Evolutionary conservation across 2,113 vertebrate species (phyloP).

Genomic region (Nycticryphes semicollaris): DNA sequence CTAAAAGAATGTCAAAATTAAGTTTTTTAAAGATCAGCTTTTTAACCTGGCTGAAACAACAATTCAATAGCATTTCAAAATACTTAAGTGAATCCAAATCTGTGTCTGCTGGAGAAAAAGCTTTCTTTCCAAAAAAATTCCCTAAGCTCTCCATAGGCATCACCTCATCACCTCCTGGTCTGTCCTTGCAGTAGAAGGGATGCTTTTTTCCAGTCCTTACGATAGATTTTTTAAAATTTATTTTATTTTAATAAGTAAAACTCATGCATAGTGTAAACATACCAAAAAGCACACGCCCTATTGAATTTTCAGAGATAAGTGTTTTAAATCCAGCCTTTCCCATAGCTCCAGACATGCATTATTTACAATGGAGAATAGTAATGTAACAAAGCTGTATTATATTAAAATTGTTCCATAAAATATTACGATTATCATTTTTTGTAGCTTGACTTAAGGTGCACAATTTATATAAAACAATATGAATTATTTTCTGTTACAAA

Average conservation of each 20-base stretch:
- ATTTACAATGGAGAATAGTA: conserved; percentile 55
- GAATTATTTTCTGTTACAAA: conserved; percentile 74
- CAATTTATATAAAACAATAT: conserved; percentile 71
- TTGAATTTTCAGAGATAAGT: conserved; percentile 21
- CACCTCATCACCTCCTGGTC: background rate
- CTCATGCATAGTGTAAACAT: background rate
- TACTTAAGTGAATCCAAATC: background rate
- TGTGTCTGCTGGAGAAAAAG: background rate
- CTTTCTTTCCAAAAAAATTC: background rate
- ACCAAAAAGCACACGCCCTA: background rate
- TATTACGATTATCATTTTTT: conserved; percentile 65
- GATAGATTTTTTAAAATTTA: background rate
- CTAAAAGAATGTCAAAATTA: background rate
- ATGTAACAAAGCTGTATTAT: conserved; percentile 51
- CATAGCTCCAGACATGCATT: conserved; percentile 20
- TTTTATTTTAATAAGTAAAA: background rate
- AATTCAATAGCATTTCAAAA: background rate
- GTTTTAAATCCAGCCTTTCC: conserved; percentile 39
- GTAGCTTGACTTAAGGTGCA: conserved; percentile 65
- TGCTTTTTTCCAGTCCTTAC: background rate
- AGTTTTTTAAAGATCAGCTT: background rate
- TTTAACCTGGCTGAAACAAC: background rate
- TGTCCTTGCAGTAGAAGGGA: background rate
- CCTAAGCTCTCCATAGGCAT: background rate
- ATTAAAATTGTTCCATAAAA: conserved; percentile 71